A percentile compares a stretch with the other conserved stretches of the same genome.
These are phyloP conservation scores for Oreochromis mossambicus DNA, from an alignment of 2,797 vertebrate genomes.

Conservation along the genomic window DNA sequence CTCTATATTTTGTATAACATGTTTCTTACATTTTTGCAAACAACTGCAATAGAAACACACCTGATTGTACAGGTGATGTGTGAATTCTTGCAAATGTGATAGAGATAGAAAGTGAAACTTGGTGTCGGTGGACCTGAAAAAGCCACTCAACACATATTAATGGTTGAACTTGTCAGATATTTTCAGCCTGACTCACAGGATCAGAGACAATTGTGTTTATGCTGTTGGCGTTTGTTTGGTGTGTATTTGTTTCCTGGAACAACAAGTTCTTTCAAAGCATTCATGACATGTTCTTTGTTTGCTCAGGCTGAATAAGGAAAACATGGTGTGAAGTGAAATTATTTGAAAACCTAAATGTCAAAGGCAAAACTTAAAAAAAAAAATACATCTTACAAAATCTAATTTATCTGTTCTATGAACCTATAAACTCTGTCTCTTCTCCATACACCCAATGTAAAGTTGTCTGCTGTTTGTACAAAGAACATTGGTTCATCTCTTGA, in stretches of 20 bases:
- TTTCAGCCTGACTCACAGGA: too few relatives aligned
- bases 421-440: background rate
- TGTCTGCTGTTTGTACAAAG: background rate
- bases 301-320: background rate
- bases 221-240: fast-evolving
- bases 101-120: background rate
- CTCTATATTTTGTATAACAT: background rate
- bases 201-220: background rate
- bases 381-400: background rate
- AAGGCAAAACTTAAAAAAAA: fast-evolving
- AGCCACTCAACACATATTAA: background rate
- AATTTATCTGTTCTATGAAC: fast-evolving
- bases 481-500: background rate
- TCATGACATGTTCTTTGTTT: fast-evolving
- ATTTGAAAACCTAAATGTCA: background rate
- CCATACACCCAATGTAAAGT: fast-evolving
- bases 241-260: background rate
- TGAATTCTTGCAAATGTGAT: background rate
- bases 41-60: background rate
- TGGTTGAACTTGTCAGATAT: background rate
- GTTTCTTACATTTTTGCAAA: background rate
- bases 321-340: background rate
- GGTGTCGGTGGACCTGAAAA: background rate
- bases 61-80: fast-evolving
- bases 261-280: fast-evolving